Percentiles rank a stretch among this genome's conserved stretches.
Conservation (phyloP, 1,140 invertebrate genomes). For the Drosophila rufa region DNA sequence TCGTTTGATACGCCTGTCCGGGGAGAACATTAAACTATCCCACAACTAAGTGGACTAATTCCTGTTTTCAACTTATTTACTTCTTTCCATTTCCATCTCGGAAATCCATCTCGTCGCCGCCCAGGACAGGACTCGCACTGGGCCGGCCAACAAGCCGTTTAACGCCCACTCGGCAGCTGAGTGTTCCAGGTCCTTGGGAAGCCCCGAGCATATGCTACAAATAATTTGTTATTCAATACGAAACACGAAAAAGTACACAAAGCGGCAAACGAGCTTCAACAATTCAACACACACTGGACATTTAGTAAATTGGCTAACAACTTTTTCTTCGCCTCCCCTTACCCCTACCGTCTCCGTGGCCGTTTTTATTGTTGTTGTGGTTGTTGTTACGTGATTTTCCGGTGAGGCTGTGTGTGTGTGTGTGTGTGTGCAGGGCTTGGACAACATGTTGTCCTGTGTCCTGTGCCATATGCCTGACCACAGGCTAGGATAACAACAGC, state of each 20-base stretch:
- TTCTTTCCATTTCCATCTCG: conserved; percentile 35
- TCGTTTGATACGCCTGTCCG: conserved; percentile 15
- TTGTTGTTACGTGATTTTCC: conserved; percentile 57
- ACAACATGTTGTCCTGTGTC: conserved; percentile 52
- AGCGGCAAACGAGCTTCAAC: conserved; percentile 71
- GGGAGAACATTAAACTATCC: conserved; percentile 45
- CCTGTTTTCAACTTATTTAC: conserved; percentile 48
- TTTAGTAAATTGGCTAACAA: conserved; percentile 81
- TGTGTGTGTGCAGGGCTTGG: conserved; percentile 7
- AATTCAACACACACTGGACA: conserved; percentile 62
- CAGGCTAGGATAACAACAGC: conserved; percentile 33
- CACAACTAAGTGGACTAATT: conserved; percentile 54
- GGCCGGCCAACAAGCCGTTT: conserved; percentile 51
- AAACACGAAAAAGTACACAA: conserved; percentile 77
- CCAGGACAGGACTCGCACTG: conserved; percentile 19
- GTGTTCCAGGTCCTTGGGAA: conserved; percentile 10
- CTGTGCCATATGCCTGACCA: conserved; percentile 68
- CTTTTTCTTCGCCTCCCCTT: conserved; percentile 58
- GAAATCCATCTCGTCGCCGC: background rate
- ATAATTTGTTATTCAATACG: conserved; percentile 81
- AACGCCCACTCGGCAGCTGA: conserved; percentile 28
- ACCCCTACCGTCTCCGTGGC: background rate
- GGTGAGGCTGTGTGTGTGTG: conserved; percentile 6
- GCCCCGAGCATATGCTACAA: conserved; percentile 71
- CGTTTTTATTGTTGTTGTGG: conserved; percentile 30